Percentiles rank a stretch among this genome's conserved stretches.
Evolutionary conservation across 1,140 invertebrate genomes (phyloP).

Genomic region (Hylyphantes graminicola): DNA sequence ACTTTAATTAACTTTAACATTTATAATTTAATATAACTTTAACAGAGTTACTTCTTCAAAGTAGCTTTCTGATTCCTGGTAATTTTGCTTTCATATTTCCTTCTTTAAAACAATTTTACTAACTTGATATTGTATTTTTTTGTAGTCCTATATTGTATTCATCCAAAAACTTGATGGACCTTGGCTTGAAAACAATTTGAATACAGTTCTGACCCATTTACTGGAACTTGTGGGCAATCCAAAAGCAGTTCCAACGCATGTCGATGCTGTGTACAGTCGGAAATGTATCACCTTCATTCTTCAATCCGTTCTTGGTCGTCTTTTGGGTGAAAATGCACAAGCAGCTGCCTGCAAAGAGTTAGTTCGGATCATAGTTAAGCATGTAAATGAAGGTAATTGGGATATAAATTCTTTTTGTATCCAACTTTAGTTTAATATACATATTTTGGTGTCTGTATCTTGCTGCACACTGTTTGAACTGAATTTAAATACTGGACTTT

Average conservation of each 20-base stretch:
- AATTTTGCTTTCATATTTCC: background rate
- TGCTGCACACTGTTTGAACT: too few relatives aligned
- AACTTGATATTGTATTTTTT: constrained; percentile 60
- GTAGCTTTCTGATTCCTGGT: background rate
- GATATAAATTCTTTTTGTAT: background rate
- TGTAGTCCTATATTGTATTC: constrained; percentile 92
- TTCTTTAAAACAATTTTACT: background rate
- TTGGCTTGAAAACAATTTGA: constrained; percentile 95
- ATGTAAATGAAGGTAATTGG: constrained; percentile 82
- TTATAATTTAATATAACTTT: background rate
- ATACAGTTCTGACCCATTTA: constrained; percentile 85
- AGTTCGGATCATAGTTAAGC: constrained; percentile 88
- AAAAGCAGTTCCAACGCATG: constrained; percentile 92
- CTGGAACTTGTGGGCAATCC: constrained; percentile 90
- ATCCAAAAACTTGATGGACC: constrained; percentile 89
- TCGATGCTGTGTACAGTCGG: constrained; percentile 96
- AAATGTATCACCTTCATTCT: constrained; percentile 98
- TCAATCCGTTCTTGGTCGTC: constrained; percentile 87
- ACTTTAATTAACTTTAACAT: too few relatives aligned
- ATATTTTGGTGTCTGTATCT: background rate
- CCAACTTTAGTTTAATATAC: background rate
- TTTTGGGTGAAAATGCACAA: constrained; percentile 97
- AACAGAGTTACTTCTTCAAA: background rate
- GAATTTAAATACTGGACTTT: background rate
- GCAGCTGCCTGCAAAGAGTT: constrained; percentile 92